Conservation (phyloP, 2,113 vertebrate genomes). For the Notarius quadriscutis region DNA sequence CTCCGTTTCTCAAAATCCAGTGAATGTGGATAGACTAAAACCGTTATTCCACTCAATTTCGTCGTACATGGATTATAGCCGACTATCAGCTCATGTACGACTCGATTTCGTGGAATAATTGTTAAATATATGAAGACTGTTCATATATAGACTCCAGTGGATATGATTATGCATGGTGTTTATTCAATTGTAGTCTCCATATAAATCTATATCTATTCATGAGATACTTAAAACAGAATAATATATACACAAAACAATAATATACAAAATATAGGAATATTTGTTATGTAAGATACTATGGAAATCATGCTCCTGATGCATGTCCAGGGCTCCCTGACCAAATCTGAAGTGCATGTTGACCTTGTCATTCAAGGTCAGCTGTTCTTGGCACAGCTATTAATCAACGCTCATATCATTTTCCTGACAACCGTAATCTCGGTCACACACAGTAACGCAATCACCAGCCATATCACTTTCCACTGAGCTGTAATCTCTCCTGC, state of each 20-base stretch:
- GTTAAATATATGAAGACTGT: too few relatives aligned
- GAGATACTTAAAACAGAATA: background rate
- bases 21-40: too few relatives aligned
- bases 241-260: background rate
- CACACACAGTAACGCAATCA: background rate
- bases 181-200: too few relatives aligned
- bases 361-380: constrained; percentile 15
- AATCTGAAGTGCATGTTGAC: background rate
- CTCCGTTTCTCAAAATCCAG: too few relatives aligned
- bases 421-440: constrained; percentile 16
- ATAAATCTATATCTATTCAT: too few relatives aligned
- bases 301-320: background rate
- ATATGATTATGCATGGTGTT: too few relatives aligned
- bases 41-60: too few relatives aligned
- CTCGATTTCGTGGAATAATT: too few relatives aligned
- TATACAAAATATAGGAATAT: background rate
- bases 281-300: background rate
- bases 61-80: too few relatives aligned
- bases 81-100: too few relatives aligned
- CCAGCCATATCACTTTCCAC: constrained; percentile 1
- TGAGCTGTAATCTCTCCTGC: background rate
- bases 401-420: constrained; percentile 10
- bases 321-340: background rate
- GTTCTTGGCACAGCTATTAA: background rate
- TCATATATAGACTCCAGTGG: too few relatives aligned